Evolutionary conservation across 1,140 invertebrate species (phyloP).

Genomic region (Prorops nasuta): DNA sequence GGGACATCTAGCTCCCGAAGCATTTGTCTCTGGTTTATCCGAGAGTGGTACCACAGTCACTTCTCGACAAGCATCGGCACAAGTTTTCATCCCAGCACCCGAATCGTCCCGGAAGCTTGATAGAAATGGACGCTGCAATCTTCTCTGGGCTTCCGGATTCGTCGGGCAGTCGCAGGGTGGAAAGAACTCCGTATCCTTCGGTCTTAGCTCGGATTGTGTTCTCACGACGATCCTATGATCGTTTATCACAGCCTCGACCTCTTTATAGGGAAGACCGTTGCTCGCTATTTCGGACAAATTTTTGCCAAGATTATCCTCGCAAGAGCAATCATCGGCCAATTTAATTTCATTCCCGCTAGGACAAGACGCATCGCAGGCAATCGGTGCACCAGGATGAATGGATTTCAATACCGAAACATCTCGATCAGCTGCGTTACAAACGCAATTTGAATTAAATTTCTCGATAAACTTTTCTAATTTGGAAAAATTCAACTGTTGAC

Average conservation of each 20-base stretch:
- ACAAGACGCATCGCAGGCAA: background rate
- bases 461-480: too few species aligned
- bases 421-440: background rate
- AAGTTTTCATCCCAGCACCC: too few species aligned
- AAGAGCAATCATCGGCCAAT: background rate
- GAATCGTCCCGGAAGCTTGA: too few species aligned
- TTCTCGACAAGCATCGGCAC: too few species aligned
- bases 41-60: too few species aligned
- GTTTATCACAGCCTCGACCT: slow-evolving; percentile 44
- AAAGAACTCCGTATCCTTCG: too few species aligned
- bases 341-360: background rate
- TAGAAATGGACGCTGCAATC: too few species aligned
- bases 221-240: slow-evolving; percentile 43
- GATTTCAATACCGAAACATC: too few species aligned
- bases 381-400: too few species aligned
- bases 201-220: slow-evolving; percentile 28
- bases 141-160: too few species aligned
- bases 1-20: background rate
- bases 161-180: background rate
- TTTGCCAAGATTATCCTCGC: slow-evolving; percentile 6
- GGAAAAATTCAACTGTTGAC: too few species aligned
- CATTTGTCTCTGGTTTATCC: background rate
- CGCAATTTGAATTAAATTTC: background rate
- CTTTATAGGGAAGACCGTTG: slow-evolving; percentile 40
- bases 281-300: slow-evolving; percentile 34